Conservation (phyloP, 2,888 invertebrate species). For the Cancer borealis region DNA sequence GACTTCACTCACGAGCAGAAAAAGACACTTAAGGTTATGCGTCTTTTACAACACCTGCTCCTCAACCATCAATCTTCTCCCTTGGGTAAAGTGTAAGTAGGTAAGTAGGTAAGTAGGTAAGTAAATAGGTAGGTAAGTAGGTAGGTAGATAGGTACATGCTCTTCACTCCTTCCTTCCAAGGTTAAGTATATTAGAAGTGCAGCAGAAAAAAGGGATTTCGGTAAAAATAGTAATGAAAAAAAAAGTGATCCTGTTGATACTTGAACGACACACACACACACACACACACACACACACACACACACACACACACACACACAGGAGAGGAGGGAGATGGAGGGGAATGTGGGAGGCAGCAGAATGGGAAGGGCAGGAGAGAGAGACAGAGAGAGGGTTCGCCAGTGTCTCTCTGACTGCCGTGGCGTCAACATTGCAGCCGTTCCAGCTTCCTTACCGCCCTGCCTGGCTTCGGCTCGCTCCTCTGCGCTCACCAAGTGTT, state of each 20-base stretch:
- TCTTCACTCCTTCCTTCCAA: background rate
- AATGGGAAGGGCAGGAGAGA: background rate
- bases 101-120: background rate
- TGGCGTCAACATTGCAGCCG: background rate
- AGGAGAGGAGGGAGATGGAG: background rate
- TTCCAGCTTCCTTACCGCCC: background rate
- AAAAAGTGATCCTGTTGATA: too few species aligned
- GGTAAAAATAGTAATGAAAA: too few species aligned
- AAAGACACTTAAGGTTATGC: background rate
- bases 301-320: background rate
- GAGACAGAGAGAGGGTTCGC: background rate
- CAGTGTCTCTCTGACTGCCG: slow-evolving; percentile 18
- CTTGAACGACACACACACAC: background rate
- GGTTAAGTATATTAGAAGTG: background rate
- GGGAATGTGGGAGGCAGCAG: background rate
- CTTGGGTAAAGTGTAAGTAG: background rate
- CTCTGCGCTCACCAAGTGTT: background rate
- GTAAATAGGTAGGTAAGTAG: background rate
- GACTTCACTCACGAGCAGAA: background rate
- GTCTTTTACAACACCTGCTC: background rate
- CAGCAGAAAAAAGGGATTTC: too few species aligned
- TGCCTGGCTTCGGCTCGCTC: background rate
- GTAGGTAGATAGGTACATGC: too few species aligned
- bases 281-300: background rate
- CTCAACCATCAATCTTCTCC: background rate